Percentiles rank a stretch among this genome's conserved stretches.
Evolutionary conservation across 2,888 invertebrate genomes (phyloP).

Genomic region (Theristus sp.): DNA sequence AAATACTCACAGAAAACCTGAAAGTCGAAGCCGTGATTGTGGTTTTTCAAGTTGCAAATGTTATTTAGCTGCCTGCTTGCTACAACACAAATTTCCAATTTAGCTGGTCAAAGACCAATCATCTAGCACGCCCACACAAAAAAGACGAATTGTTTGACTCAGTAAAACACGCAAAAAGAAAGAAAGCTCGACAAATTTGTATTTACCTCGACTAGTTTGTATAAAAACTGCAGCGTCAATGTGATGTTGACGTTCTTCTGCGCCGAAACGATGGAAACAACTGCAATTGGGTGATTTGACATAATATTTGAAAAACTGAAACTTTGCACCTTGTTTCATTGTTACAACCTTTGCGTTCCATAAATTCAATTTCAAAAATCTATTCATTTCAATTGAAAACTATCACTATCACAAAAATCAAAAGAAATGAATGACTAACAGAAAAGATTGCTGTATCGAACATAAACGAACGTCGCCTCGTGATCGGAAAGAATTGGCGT

Average conservation of each 20-base stretch:
- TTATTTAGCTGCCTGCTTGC: too few relatives aligned
- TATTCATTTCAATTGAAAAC: too few relatives aligned
- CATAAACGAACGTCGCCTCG: slow-evolving; percentile 70
- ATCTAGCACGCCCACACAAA: too few relatives aligned
- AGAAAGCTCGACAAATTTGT: not conserved
- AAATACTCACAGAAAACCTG: slow-evolving; percentile 72
- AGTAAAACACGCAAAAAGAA: not conserved
- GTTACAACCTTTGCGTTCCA: too few relatives aligned
- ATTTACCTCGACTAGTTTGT: slow-evolving; percentile 69
- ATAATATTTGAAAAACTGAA: not conserved
- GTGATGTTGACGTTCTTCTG: slow-evolving; percentile 94
- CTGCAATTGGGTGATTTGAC: slow-evolving; percentile 10
- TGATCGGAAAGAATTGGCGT: slow-evolving; percentile 53
- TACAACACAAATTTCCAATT: too few relatives aligned
- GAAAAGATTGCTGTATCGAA: slow-evolving; percentile 91
- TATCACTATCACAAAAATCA: not conserved
- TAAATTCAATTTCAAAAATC: too few relatives aligned
- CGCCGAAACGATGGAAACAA: slow-evolving; percentile 40
- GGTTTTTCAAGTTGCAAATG: too few relatives aligned
- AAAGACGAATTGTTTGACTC: too few relatives aligned
- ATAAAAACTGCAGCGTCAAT: slow-evolving; percentile 79
- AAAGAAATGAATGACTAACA: slow-evolving; percentile 19
- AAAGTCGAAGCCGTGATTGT: too few relatives aligned
- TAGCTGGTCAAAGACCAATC: not conserved
- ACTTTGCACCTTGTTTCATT: not conserved